phyloP scores from a whole-genome alignment of 2,113 vertebrate genomes.

The Petroica traversi region DNA sequence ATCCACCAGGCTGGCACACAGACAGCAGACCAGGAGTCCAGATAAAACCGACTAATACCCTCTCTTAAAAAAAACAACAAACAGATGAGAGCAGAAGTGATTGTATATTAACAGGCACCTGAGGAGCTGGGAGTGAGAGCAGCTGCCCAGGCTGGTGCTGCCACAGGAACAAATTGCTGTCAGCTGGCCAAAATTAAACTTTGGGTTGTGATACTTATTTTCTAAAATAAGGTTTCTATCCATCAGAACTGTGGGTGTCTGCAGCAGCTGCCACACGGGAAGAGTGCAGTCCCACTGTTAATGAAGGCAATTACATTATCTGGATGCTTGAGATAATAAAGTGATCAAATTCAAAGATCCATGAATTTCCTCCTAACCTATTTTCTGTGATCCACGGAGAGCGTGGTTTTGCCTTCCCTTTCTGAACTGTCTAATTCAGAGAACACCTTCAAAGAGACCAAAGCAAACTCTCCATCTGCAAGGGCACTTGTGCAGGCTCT shows the following conservation, averaged over 20 bases:
- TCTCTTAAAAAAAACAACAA: accelerated
- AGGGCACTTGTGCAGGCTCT: background rate
- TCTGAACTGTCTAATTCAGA: background rate
- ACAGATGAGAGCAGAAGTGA: background rate
- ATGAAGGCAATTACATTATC: background rate
- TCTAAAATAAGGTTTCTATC: background rate
- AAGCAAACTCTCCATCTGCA: background rate
- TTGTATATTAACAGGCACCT: background rate
- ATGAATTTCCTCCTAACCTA: background rate
- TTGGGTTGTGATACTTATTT: background rate
- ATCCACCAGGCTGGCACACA: accelerated
- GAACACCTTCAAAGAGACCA: background rate
- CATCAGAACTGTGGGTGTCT: background rate
- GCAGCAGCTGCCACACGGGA: background rate
- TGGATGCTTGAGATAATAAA: background rate
- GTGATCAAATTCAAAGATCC: background rate
- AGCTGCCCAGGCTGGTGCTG: background rate
- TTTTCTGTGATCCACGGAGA: background rate
- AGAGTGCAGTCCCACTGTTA: background rate
- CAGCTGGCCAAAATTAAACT: background rate
- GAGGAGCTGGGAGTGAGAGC: background rate
- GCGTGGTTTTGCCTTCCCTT: background rate
- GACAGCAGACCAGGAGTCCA: accelerated
- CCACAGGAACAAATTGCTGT: background rate
- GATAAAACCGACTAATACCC: accelerated